These are phyloP conservation scores for Caenorhabditis becei DNA, from an alignment of 2,888 invertebrate species.

Conservation along the genomic window DNA sequence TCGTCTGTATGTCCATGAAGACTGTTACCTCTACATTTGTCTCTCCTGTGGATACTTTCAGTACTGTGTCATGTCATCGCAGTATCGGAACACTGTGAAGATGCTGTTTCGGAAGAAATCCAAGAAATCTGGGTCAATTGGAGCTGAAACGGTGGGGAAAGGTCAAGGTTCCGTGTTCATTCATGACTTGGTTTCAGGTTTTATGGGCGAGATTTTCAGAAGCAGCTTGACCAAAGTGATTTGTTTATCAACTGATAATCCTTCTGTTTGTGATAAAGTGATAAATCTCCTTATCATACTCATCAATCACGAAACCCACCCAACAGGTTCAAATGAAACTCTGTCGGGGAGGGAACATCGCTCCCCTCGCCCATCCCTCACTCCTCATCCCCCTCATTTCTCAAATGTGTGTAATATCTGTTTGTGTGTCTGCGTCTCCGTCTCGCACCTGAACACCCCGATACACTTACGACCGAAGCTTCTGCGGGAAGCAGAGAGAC, in stretches of 20 bases:
- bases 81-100: slow-evolving; percentile 10
- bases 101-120: not conserved
- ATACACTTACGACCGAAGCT: slow-evolving; percentile 42
- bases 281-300: too few species aligned
- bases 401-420: slow-evolving; percentile 52
- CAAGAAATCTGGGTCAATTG: too few species aligned
- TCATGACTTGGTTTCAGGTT: too few species aligned
- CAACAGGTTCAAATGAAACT: slow-evolving; percentile 11
- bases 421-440: slow-evolving; percentile 37
- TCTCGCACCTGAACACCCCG: slow-evolving; percentile 49
- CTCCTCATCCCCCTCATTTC: slow-evolving; percentile 2
- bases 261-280: too few species aligned
- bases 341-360: slow-evolving; percentile 23
- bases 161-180: too few species aligned
- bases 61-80: slow-evolving; percentile 21
- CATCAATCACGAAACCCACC: not conserved
- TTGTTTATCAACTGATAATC: too few species aligned
- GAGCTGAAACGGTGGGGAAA: too few species aligned
- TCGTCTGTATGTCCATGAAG: slow-evolving; percentile 12
- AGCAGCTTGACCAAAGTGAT: too few species aligned
- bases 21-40: slow-evolving; percentile 13
- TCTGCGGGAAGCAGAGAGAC: slow-evolving; percentile 21
- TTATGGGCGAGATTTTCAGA: too few species aligned
- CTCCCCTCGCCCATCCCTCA: not conserved
- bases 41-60: not conserved